Evolutionary conservation across 1,140 invertebrate genomes (phyloP).

Genomic region (Euborellia annulipes): DNA sequence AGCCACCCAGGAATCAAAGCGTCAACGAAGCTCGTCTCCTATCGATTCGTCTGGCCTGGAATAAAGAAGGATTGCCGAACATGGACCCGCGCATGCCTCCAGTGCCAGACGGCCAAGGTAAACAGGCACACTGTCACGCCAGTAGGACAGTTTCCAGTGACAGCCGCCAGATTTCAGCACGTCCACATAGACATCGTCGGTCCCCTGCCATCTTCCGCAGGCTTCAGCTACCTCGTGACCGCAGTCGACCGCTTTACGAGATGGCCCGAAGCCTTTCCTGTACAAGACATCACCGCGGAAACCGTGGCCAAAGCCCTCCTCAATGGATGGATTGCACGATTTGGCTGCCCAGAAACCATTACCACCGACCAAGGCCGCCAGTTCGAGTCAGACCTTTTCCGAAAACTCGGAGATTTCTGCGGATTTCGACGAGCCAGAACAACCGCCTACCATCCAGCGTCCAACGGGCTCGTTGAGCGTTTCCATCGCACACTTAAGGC

Average conservation of each 20-base stretch:
- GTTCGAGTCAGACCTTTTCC: slow-evolving; percentile 17
- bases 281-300: slow-evolving; percentile 24
- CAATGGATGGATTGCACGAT: slow-evolving; percentile 8
- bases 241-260: slow-evolving; percentile 28
- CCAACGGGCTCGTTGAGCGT: too few species aligned
- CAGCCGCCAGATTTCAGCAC: slow-evolving; percentile 21
- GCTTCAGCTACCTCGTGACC: slow-evolving; percentile 26
- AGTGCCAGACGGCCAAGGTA: slow-evolving; percentile 17
- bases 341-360: background rate
- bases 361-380: slow-evolving; percentile 19
- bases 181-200: slow-evolving; percentile 33
- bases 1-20: too few species aligned
- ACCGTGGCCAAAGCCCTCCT: slow-evolving; percentile 15
- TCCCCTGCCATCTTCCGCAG: slow-evolving; percentile 22
- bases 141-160: background rate
- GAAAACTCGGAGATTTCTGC: background rate
- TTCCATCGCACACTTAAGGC: too few species aligned
- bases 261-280: slow-evolving; percentile 30
- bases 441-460: slow-evolving; percentile 9
- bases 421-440: slow-evolving; percentile 21
- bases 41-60: slow-evolving; percentile 8
- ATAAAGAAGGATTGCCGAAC: slow-evolving; percentile 9
- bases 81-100: slow-evolving; percentile 12
- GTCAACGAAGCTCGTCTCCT: too few species aligned
- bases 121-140: slow-evolving; percentile 8